Evolutionary conservation across 2,888 invertebrate genomes (phyloP), one percentile per base, ranked within the genome.

Genomic region (Asteroscopus sphinx): DNA sequence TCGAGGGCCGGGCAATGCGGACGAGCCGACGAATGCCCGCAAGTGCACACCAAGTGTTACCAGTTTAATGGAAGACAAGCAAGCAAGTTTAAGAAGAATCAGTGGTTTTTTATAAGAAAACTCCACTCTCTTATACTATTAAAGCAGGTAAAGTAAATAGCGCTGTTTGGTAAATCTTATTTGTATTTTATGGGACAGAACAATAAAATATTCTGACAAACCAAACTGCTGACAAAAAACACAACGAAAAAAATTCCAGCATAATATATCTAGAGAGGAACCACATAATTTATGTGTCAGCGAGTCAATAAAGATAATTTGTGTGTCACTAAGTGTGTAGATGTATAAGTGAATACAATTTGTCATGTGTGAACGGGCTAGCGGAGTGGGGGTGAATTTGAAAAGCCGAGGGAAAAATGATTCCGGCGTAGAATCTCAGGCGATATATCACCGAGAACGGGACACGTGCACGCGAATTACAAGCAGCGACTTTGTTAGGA

Each of bases 241-340:
- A 1, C 21, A 21, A 21, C 48, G 30, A 15, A 42, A 48, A n/a
- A 40, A 40, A 46, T 37, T 33, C 16, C 28, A 33, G 15, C 9
- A 47, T 49, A 25, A 53, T 42, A 48, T 42, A 47, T 16, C 12
- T 17, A 40, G 32, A n/a, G n/a, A 53, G 13, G 36, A 44, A 55
- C 55, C 46, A 15, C 39, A 15, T 52, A 68, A 62, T 70, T 49
- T 54, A 58, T 60, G 64, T 49, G 74, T 65, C 61, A 62, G 64
- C 51, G 59, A 70, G 71, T 70, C 74, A 64, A 73, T 73, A 70
- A 64, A 59, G 59, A 73, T 64, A 64, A 74, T 73, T 73, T 64
- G 39, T 65, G 49, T 56, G 67, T 58, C 49, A 44, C 35, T 36
- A 57, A 47, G 39, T 52, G n/a, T n/a, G 53, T 68, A 63, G 47